Base-by-base conservation (phyloP, 2,797 vertebrate species). In the Tauraco hartlaubi region DNA sequence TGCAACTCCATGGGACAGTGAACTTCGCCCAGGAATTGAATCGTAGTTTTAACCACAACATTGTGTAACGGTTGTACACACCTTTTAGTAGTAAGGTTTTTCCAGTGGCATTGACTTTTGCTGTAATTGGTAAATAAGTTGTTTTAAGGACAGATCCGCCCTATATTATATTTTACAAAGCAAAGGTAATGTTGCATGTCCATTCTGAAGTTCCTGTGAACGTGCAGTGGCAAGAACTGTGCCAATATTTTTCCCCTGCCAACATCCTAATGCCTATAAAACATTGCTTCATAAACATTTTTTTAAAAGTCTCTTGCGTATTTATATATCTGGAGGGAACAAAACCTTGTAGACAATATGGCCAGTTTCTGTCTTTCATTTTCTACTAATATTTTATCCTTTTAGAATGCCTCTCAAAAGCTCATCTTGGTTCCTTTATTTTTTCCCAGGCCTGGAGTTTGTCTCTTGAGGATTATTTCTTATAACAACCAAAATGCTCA, bases 11-110 rank as follows among this genome's bases (percentile, higher is more conserved):
- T 93, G 94, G 88, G 95, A 94, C 94, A 69, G 55, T 94, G 97
- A 97, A 96, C 97, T 97, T 97, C 94, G 95, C 96, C 92, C 90
- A 71, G 74, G 96, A 94, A 91, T 49, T 90, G 95, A 97, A 96
- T 96, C 94, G 82, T 78, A 66, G 88, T 93, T 94, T 95, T 97
- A 95, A 97, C 95, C 94, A 89, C 95, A 94, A 74, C 33, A 21
- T 96, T 97, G 95, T 96, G 86, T 95, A 97, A 97, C 21, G 76
- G 52, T 72, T 85, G 84, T 91, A 83, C 86, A 93, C 95, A 96
- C 95, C 95, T 97, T 96, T 87, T 48, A 56, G 63, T 41, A 73
- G 61, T 58, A 62, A 66, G 61, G 31, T 54, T 79, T 87, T 87
- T 72, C 41, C 64, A 75, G 4, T 91, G 79, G 59, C 86, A 66